phyloP scores from a whole-genome alignment of 2,797 vertebrate genomes.

The Chelmon rostratus region DNA sequence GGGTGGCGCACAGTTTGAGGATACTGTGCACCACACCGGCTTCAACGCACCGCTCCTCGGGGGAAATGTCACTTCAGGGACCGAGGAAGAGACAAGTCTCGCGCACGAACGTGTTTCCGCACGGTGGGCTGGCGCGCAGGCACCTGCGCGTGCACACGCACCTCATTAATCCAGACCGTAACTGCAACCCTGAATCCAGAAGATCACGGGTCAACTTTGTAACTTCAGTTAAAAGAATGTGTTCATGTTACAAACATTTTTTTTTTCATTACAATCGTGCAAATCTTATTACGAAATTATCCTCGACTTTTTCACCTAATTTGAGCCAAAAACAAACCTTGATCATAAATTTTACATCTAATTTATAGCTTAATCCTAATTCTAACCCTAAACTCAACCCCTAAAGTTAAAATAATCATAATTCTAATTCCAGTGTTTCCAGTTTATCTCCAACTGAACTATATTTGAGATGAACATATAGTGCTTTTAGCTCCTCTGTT shows the following conservation, averaged over 20 bases:
- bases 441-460: not conserved
- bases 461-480: not conserved
- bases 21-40: not conserved
- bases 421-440: not conserved
- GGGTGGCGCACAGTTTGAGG: not conserved
- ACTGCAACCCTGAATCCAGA: accelerated
- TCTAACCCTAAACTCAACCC: not conserved
- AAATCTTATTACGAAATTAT: not conserved
- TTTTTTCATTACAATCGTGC: not conserved
- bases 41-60: not conserved
- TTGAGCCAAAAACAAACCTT: too few species aligned
- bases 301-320: too few species aligned
- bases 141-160: not conserved
- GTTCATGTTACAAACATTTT: not conserved
- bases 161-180: not conserved
- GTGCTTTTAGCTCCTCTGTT: not conserved
- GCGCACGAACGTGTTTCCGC: slow-evolving; percentile 17
- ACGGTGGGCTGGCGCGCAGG: not conserved
- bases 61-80: slow-evolving; percentile 19
- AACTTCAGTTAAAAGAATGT: not conserved
- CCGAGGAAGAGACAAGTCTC: not conserved
- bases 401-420: not conserved
- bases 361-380: not conserved
- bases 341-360: not conserved
- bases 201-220: not conserved